Percentiles rank a stretch among this genome's conserved stretches.
These are phyloP conservation scores for Chloroceryle amazona DNA, from an alignment of 2,797 vertebrate genomes.

Conservation along the genomic window DNA sequence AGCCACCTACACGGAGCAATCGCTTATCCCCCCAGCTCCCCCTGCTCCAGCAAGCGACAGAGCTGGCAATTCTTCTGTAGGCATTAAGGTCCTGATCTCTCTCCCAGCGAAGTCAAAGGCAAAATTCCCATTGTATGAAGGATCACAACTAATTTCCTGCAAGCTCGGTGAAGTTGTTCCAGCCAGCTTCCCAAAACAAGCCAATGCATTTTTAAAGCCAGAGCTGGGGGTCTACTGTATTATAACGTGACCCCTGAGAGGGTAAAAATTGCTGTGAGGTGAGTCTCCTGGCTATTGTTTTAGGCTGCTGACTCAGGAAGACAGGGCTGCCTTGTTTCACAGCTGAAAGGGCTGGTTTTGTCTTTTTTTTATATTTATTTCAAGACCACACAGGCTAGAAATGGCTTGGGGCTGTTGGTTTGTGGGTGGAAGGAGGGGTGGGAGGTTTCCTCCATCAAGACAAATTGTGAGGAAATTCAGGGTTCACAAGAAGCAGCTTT, in stretches of 20 bases:
- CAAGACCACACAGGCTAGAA: constrained; percentile 49
- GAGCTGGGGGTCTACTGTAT: not conserved
- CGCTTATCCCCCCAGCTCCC: not conserved
- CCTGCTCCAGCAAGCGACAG: not conserved
- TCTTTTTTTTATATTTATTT: not conserved
- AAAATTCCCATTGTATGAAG: constrained; percentile 41
- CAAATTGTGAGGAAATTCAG: not conserved
- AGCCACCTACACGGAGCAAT: not conserved
- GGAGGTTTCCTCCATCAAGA: not conserved
- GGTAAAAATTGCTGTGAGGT: constrained; percentile 14
- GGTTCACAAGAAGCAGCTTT: not conserved
- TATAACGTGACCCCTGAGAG: constrained; percentile 30
- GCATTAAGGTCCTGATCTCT: constrained; percentile 41
- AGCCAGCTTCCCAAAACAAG: constrained; percentile 45
- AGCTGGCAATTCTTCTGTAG: constrained; percentile 1
- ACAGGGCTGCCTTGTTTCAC: constrained; percentile 30
- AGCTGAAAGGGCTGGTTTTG: constrained; percentile 21
- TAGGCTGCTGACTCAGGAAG: constrained; percentile 52
- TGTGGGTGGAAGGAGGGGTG: constrained; percentile 5
- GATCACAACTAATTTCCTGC: constrained; percentile 43
- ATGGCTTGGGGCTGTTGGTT: not conserved
- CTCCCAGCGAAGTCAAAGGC: constrained; percentile 40
- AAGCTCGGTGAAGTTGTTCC: not conserved
- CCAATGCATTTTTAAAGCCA: constrained; percentile 55
- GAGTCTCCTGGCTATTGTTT: constrained; percentile 51